Percentiles rank a stretch among this genome's conserved stretches.
Evolutionary conservation across 2,113 vertebrate genomes (phyloP).

Genomic region (Cinclus mexicanus): DNA sequence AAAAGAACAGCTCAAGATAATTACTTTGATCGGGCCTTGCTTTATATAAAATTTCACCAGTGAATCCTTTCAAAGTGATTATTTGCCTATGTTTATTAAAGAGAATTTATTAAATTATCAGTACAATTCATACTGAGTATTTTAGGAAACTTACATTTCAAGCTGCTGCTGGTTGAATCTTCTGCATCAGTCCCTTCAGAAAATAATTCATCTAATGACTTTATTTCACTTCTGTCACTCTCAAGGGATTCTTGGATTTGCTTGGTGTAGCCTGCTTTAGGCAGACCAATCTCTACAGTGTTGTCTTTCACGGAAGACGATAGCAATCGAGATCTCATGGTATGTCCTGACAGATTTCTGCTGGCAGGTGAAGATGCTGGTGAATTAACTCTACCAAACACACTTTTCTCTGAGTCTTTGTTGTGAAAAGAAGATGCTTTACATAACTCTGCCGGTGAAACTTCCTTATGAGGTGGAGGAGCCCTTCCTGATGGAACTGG

Average conservation of each 20-base stretch:
- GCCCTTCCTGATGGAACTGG: not conserved
- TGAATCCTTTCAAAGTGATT: not conserved
- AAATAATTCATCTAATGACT: slow-evolving; percentile 78
- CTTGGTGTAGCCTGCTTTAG: not conserved
- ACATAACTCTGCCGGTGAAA: slow-evolving; percentile 21
- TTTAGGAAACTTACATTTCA: slow-evolving; percentile 67
- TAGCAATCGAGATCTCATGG: accelerated
- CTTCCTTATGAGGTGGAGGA: not conserved
- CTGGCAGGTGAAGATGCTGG: not conserved
- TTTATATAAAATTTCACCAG: not conserved
- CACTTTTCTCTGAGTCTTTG: not conserved
- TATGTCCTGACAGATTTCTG: not conserved
- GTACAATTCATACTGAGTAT: not conserved
- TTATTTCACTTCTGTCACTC: slow-evolving; percentile 60
- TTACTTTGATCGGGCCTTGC: not conserved
- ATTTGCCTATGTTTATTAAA: not conserved
- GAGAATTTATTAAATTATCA: not conserved
- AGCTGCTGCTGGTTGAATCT: slow-evolving; percentile 61
- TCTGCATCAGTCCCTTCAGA: slow-evolving; percentile 12
- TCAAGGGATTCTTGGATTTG: slow-evolving; percentile 29
- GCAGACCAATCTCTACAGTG: not conserved
- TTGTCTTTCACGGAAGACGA: not conserved
- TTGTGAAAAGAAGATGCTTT: not conserved
- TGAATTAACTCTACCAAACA: not conserved
- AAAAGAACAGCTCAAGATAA: not conserved